Percentiles rank a stretch among this genome's conserved stretches.
These are phyloP conservation scores for Nesoenas mayeri DNA, from an alignment of 2,113 vertebrate species.

Conservation along the genomic window DNA sequence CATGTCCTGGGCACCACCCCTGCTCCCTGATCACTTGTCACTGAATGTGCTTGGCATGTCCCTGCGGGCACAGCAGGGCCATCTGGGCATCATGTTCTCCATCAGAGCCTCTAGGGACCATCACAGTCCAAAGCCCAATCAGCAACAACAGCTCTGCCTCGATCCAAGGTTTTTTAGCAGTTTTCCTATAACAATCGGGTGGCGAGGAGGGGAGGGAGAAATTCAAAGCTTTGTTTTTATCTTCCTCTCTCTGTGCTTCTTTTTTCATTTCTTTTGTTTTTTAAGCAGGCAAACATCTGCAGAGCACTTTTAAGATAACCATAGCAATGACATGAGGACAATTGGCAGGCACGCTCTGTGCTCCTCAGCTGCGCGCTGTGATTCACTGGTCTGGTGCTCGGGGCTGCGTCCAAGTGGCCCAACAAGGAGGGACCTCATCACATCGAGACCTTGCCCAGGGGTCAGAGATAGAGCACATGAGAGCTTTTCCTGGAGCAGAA, in stretches of 20 bases:
- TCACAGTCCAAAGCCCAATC: neutral
- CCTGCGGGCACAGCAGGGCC: neutral
- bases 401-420: neutral
- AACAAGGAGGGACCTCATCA: conserved; percentile 27
- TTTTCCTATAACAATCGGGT: neutral
- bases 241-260: neutral
- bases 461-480: conserved; percentile 33
- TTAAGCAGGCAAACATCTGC: conserved; percentile 74
- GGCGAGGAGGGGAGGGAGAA: neutral
- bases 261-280: conserved; percentile 19
- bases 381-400: conserved; percentile 50
- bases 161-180: neutral
- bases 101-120: neutral
- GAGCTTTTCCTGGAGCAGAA: conserved; percentile 46
- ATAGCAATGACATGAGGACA: conserved; percentile 64
- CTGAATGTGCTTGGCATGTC: neutral
- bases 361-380: conserved; percentile 61
- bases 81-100: neutral
- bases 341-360: conserved; percentile 48
- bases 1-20: neutral
- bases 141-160: neutral
- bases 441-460: conserved; percentile 19
- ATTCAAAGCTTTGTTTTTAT: conserved; percentile 51
- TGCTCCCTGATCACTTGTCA: neutral
- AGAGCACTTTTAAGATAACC: conserved; percentile 70